Evolutionary conservation across 2,113 vertebrate species (phyloP).

Genomic region (Phaetusa simplex): DNA sequence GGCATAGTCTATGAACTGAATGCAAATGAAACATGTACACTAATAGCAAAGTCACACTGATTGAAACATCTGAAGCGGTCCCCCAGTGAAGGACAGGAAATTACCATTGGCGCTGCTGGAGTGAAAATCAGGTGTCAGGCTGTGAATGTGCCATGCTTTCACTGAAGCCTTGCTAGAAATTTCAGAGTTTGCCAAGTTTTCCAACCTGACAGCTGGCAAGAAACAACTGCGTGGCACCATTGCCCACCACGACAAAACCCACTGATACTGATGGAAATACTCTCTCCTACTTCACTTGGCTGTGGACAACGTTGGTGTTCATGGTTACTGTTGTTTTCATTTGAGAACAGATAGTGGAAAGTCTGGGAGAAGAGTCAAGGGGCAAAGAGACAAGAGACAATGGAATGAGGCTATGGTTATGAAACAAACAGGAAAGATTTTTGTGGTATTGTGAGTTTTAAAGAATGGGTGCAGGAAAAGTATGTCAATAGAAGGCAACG

Average conservation of each 20-base stretch:
- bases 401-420: neutral
- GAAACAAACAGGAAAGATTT: neutral
- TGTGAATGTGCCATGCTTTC: neutral
- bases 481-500: neutral
- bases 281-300: accelerated
- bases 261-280: neutral
- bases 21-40: neutral
- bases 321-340: neutral
- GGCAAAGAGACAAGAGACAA: neutral
- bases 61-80: neutral
- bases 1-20: neutral
- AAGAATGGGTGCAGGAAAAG: neutral
- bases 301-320: neutral
- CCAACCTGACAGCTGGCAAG: neutral
- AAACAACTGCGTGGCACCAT: neutral
- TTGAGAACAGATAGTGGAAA: neutral
- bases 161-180: neutral
- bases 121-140: neutral
- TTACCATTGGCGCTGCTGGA: neutral
- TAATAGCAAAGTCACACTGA: neutral
- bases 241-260: neutral
- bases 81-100: neutral
- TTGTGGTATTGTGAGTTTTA: neutral
- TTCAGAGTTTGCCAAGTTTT: neutral
- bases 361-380: neutral